phyloP scores from a whole-genome alignment of 2,113 vertebrate species.

The Ceyx melanurus region DNA sequence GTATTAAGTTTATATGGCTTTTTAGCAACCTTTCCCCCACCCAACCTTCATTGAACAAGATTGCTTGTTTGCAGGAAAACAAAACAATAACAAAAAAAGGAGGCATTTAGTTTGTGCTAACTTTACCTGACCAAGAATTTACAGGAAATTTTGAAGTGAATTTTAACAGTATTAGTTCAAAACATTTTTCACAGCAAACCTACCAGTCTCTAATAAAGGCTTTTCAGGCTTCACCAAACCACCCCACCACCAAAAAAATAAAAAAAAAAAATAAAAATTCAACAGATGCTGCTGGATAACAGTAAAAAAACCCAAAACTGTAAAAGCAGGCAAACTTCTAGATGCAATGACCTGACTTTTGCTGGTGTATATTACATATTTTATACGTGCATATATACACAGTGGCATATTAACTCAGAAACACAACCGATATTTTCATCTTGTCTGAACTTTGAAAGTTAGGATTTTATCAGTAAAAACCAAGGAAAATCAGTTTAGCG shows the following conservation, averaged over 20 bases:
- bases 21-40: neutral
- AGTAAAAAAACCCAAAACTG: neutral
- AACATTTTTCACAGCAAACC: neutral
- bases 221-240: neutral
- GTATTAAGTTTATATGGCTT: neutral
- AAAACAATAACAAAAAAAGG: neutral
- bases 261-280: neutral
- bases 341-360: neutral
- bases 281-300: neutral
- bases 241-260: too few species aligned
- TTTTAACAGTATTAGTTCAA: neutral
- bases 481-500: constrained; percentile 75
- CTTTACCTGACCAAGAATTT: neutral
- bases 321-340: neutral
- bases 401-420: neutral
- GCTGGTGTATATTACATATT: neutral
- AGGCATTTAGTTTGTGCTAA: neutral
- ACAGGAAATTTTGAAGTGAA: neutral
- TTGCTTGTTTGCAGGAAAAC: neutral
- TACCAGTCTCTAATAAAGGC: neutral
- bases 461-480: constrained; percentile 63
- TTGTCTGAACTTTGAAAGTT: constrained; percentile 62
- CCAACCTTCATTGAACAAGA: neutral
- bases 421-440: constrained; percentile 9
- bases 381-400: neutral